Conservation (phyloP, 2,797 vertebrate genomes). For the Psittacula derbiana region DNA sequence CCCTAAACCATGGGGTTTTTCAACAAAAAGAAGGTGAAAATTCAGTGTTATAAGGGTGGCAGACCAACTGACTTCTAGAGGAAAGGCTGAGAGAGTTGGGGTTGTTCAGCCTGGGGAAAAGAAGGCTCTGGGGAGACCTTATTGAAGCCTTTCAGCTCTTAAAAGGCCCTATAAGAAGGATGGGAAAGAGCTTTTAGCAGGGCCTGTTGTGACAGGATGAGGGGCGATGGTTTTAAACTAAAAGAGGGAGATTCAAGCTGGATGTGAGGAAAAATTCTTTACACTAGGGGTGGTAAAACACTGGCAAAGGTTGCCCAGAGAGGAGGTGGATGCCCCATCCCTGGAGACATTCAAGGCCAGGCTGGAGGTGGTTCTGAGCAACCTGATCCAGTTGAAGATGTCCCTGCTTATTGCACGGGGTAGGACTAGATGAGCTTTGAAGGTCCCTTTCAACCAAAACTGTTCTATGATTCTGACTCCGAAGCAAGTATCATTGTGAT, state of each 20-base stretch:
- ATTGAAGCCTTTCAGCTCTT: background rate
- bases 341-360: background rate
- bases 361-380: background rate
- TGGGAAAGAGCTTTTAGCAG: background rate
- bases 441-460: background rate
- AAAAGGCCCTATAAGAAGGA: background rate
- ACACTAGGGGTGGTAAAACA: background rate
- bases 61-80: background rate
- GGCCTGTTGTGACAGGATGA: background rate
- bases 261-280: background rate
- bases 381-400: background rate
- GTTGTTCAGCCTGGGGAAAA: background rate
- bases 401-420: background rate
- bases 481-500: accelerated
- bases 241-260: background rate
- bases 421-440: background rate
- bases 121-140: background rate
- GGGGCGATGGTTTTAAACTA: background rate
- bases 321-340: background rate
- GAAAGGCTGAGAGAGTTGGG: background rate
- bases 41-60: background rate
- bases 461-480: accelerated
- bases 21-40: background rate
- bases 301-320: background rate
- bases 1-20: background rate